A percentile compares a stretch with the other conserved stretches of the same genome.
These are phyloP conservation scores for Desmophyllum pertusum DNA, from an alignment of 92 coral and sea anemone species.

Conservation along the genomic window DNA sequence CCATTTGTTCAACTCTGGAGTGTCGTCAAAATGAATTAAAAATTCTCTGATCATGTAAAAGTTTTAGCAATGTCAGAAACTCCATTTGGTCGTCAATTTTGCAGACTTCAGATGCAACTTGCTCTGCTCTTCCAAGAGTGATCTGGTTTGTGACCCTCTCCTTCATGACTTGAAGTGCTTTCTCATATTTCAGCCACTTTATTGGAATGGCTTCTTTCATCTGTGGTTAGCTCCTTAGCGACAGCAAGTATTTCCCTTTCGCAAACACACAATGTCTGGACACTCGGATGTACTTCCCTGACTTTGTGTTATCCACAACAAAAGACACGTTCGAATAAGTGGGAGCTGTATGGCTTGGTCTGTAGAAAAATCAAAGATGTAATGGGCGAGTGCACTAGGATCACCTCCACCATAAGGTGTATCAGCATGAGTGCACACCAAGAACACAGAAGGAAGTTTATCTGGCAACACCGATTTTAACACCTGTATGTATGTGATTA, in stretches of 20 bases:
- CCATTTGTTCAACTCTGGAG: conserved; percentile 5
- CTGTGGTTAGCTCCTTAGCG: too few relatives aligned
- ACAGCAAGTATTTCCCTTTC: too few relatives aligned
- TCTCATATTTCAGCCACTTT: too few relatives aligned
- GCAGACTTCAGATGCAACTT: conserved; percentile 30
- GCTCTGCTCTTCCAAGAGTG: conserved; percentile 6
- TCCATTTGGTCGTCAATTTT: neutral
- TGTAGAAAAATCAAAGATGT: conserved; percentile 21
- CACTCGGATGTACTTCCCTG: conserved; percentile 12
- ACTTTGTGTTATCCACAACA: conserved; percentile 52
- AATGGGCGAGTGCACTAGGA: conserved; percentile 26
- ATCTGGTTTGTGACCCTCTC: too few relatives aligned
- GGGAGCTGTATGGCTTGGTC: neutral
- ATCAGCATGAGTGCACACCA: conserved; percentile 63
- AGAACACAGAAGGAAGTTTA: conserved; percentile 40
- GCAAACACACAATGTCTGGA: too few relatives aligned
- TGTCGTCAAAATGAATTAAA: conserved; percentile 37
- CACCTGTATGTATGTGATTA: too few relatives aligned
- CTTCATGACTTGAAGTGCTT: too few relatives aligned
- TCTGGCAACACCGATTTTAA: conserved; percentile 7
- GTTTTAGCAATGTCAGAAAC: conserved; percentile 16
- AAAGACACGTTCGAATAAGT: conserved; percentile 17
- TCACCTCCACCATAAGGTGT: conserved; percentile 23
- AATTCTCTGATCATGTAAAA: conserved; percentile 46
- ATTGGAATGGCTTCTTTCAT: conserved; percentile 22